Evolutionary conservation across 2,797 vertebrate genomes (phyloP).

Genomic region (Oryzias dopingdopingensis): DNA sequence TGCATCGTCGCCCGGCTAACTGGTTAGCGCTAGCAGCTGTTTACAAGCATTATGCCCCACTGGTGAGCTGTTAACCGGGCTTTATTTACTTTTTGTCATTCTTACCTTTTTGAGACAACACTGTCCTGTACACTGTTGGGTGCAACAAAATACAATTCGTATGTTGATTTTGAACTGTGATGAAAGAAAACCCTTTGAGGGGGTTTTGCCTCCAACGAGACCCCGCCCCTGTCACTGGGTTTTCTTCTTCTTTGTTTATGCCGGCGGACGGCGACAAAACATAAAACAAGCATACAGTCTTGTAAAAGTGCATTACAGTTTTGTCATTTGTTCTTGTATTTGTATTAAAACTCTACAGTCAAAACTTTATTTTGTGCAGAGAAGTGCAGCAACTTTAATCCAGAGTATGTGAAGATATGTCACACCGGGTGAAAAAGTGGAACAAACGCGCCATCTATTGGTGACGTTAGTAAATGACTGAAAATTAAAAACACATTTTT

Average conservation of each 20-base stretch:
- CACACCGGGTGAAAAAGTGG: too few relatives aligned
- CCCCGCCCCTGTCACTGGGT: conserved; percentile 63
- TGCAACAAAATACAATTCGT: conserved; percentile 5
- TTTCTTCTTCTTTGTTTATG: conserved; percentile 29
- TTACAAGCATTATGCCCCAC: conserved; percentile 8
- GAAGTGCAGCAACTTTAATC: too few relatives aligned
- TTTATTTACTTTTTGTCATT: conserved; percentile 5
- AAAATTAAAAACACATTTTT: too few relatives aligned
- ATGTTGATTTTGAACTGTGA: conserved; percentile 27
- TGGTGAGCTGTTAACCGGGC: too few relatives aligned
- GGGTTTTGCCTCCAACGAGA: conserved; percentile 59
- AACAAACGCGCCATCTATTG: too few relatives aligned
- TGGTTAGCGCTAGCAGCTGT: conserved; percentile 33
- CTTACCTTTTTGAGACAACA: conserved; percentile 43
- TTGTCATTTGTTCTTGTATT: too few relatives aligned
- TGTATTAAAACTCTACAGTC: too few relatives aligned
- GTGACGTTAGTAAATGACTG: too few relatives aligned
- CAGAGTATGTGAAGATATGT: too few relatives aligned
- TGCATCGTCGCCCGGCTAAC: conserved; percentile 36
- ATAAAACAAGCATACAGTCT: too few relatives aligned
- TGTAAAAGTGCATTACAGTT: too few relatives aligned
- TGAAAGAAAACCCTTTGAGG: conserved; percentile 43
- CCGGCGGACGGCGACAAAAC: neutral
- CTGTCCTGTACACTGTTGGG: conserved; percentile 14
- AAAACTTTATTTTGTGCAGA: too few relatives aligned